Evolutionary conservation across 1,140 invertebrate genomes (phyloP).

Genomic region (Venturia canescens): DNA sequence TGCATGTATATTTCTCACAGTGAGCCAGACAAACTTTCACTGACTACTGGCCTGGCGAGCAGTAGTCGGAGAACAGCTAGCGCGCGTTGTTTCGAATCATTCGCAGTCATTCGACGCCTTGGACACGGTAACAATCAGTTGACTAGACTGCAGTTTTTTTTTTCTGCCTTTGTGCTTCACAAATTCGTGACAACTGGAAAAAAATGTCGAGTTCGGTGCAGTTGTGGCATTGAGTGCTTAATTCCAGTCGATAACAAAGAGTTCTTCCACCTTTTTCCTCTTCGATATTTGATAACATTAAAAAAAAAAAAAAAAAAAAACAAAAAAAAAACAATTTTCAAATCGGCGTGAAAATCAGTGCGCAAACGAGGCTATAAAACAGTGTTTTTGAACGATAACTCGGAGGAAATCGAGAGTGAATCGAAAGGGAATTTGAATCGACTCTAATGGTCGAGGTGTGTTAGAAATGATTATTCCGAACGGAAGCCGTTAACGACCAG

Average conservation of each 20-base stretch:
- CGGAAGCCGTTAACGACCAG: background rate
- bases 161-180: background rate
- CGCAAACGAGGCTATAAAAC: too few species aligned
- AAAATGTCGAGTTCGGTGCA: background rate
- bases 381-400: background rate
- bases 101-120: slow-evolving; percentile 72
- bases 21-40: slow-evolving; percentile 70
- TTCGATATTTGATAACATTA: too few species aligned
- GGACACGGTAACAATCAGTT: slow-evolving; percentile 49
- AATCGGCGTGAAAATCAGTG: background rate
- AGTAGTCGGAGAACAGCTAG: slow-evolving; percentile 24
- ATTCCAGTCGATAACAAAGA: background rate
- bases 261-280: too few species aligned
- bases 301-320: too few species aligned
- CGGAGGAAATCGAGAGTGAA: slow-evolving; percentile 31
- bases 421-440: background rate
- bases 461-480: background rate
- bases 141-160: background rate
- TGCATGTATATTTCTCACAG: slow-evolving; percentile 24
- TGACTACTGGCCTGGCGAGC: slow-evolving; percentile 67
- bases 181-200: background rate
- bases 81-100: slow-evolving; percentile 68
- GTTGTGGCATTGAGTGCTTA: background rate
- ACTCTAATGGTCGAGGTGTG: background rate
- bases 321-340: too few species aligned